Percentiles rank a stretch among this genome's conserved stretches.
Conservation (phyloP, 1,140 invertebrate species). For the Cydia strobilella region DNA sequence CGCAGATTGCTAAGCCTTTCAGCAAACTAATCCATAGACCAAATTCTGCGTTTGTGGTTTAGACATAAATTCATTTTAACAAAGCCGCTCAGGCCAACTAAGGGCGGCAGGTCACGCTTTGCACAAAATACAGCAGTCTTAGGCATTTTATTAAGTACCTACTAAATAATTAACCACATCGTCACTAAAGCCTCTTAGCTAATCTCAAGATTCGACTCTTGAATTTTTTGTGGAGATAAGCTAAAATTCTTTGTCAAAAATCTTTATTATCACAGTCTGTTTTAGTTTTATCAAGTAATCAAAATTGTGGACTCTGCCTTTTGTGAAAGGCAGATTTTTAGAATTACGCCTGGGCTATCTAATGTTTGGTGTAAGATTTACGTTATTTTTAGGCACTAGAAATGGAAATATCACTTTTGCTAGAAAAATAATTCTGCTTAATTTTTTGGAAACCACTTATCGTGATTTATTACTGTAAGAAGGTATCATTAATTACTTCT, state of each 20-base stretch:
- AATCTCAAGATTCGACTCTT: constrained; percentile 24
- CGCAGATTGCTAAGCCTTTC: background rate
- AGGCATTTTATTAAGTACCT: background rate
- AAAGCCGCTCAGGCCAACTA: background rate
- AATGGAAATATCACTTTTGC: constrained; percentile 1
- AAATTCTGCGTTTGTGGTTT: background rate
- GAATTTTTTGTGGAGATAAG: constrained; percentile 20
- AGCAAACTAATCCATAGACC: background rate
- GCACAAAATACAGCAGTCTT: background rate
- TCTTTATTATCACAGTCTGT: background rate
- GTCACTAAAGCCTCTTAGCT: constrained; percentile 26
- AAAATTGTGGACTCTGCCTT: background rate
- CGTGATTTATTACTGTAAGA: background rate
- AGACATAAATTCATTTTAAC: background rate
- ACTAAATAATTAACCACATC: constrained; percentile 15
- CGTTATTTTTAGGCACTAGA: constrained; percentile 5
- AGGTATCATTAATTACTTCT: background rate
- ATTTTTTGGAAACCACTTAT: background rate
- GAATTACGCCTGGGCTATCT: background rate
- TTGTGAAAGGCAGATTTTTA: background rate
- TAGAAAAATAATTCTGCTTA: background rate
- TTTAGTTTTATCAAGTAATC: background rate
- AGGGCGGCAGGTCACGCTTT: background rate
- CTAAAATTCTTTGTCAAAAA: constrained; percentile 13
- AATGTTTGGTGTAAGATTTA: background rate